These are phyloP conservation scores for Drosophila kikkawai DNA, from an alignment of 1,140 invertebrate species.

Conservation along the genomic window DNA sequence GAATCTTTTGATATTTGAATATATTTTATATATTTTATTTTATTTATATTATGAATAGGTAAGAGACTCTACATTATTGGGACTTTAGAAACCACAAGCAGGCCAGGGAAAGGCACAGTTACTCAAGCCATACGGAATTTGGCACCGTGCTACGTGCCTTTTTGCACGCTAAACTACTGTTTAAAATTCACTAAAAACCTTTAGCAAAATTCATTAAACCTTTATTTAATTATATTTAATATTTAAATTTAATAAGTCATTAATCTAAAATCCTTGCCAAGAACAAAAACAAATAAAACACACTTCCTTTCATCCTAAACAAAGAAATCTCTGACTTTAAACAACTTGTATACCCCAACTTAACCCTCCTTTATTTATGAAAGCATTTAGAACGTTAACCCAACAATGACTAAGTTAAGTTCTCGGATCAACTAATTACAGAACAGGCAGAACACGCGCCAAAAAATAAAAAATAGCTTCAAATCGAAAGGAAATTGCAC, in stretches of 20 bases:
- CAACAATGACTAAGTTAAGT: conserved; percentile 13
- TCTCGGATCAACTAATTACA: conserved; percentile 43
- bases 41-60: background rate
- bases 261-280: background rate
- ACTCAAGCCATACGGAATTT: too few species aligned
- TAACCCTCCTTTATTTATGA: background rate
- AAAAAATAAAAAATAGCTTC: conserved; percentile 8
- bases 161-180: too few species aligned
- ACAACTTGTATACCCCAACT: background rate
- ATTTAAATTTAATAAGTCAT: background rate
- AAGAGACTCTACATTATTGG: background rate
- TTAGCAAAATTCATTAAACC: background rate
- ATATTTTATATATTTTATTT: too few species aligned
- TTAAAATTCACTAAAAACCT: background rate
- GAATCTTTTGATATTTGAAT: too few species aligned
- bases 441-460: conserved; percentile 46
- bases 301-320: background rate
- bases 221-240: background rate
- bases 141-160: too few species aligned
- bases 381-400: conserved; percentile 19
- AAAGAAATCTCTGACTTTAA: background rate
- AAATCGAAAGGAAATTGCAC: conserved; percentile 57
- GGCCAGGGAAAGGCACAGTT: too few species aligned
- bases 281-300: background rate
- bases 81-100: background rate